Conservation (phyloP, 2,888 invertebrate species). For the Trypoxylon attenuatum region DNA sequence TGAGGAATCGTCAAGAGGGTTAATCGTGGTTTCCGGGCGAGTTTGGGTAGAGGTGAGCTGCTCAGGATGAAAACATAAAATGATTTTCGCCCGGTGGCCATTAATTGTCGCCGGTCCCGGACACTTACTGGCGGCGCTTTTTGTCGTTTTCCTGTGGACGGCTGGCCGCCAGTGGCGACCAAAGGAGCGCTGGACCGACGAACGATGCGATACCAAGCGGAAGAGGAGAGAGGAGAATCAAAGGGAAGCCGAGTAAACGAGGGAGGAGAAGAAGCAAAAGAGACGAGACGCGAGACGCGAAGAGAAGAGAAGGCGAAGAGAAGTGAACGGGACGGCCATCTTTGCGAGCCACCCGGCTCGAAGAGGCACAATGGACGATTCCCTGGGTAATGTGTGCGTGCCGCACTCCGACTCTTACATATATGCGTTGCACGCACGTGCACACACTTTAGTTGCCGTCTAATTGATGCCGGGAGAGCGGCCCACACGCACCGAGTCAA, state of each 20-base stretch:
- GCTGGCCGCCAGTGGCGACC: slow-evolving; percentile 11
- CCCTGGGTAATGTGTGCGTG: slow-evolving; percentile 22
- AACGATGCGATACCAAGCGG: not conserved
- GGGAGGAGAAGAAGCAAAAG: not conserved
- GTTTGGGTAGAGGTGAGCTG: slow-evolving; percentile 19
- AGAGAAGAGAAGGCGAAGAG: slow-evolving; percentile 7
- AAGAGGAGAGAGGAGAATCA: not conserved
- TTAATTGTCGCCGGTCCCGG: slow-evolving; percentile 60
- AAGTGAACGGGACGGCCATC: slow-evolving; percentile 58
- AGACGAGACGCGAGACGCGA: slow-evolving; percentile 10
- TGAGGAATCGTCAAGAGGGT: not conserved
- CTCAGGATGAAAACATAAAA: slow-evolving; percentile 66
- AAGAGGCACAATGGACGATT: slow-evolving; percentile 53
- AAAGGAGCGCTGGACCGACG: not conserved
- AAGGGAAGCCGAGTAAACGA: not conserved
- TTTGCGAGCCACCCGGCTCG: slow-evolving; percentile 59
- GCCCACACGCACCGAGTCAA: slow-evolving; percentile 64
- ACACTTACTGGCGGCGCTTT: slow-evolving; percentile 47
- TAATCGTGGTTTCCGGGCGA: not conserved
- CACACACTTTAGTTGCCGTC: slow-evolving; percentile 60
- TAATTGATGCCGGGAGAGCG: slow-evolving; percentile 63
- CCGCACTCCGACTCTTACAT: not conserved
- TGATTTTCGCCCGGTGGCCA: slow-evolving; percentile 62
- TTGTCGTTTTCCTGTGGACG: slow-evolving; percentile 49
- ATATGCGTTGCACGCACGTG: slow-evolving; percentile 35